Evolutionary conservation across 2,113 vertebrate species (phyloP).

Genomic region (Chauna torquata): DNA sequence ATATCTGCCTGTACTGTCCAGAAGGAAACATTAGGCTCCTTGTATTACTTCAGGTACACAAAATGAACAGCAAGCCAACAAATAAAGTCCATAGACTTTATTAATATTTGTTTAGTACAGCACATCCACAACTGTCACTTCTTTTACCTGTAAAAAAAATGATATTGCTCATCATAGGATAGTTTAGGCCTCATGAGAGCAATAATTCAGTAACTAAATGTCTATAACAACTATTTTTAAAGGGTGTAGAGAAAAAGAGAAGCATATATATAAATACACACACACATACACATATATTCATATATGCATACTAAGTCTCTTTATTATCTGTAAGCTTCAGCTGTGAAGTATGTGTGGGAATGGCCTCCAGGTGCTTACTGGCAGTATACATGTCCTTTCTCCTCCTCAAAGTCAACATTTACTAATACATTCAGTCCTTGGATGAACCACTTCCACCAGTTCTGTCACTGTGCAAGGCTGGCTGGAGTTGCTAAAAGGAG

Average conservation of each 20-base stretch:
- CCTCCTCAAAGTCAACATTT: neutral
- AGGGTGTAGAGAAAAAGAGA: neutral
- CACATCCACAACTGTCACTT: neutral
- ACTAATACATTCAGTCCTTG: neutral
- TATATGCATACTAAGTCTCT: neutral
- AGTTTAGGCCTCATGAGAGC: neutral
- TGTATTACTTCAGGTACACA: neutral
- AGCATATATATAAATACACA: neutral
- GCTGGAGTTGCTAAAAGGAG: neutral
- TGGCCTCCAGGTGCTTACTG: neutral
- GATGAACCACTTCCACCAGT: too few relatives aligned
- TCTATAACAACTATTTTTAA: neutral
- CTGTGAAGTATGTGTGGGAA: neutral
- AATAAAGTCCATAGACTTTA: neutral
- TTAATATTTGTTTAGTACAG: neutral
- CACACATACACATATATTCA: neutral
- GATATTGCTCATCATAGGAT: neutral
- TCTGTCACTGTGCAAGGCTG: neutral
- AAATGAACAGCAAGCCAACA: neutral
- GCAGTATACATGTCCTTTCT: neutral
- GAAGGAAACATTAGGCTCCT: neutral
- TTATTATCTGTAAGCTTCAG: neutral
- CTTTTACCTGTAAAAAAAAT: neutral
- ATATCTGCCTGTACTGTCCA: neutral
- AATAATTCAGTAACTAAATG: neutral